Base-by-base conservation (phyloP, 2,888 invertebrate genomes). In the Blomia tropicalis region DNA sequence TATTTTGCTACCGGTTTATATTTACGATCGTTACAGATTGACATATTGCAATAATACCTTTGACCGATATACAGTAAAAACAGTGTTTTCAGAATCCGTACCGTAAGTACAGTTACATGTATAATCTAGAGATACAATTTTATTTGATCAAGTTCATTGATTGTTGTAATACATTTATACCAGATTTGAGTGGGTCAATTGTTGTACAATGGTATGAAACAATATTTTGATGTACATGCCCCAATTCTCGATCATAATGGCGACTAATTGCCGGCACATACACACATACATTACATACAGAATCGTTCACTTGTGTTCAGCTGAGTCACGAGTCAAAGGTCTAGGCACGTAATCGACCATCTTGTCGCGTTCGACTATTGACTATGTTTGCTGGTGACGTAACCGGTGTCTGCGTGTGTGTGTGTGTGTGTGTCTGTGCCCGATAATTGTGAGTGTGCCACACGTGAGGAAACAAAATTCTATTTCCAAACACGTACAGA, bases 401-500 rank as follows among this genome's bases (percentile, higher is more conserved):
- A 47, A 47, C 51, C 51, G 51, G 51, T 47, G 22, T 25, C 23
- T 7, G 41, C n/a, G n/a, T n/a, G n/a, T n/a, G n/a, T n/a, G n/a
- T n/a, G n/a, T n/a, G n/a, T n/a, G n/a, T n/a, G n/a, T n/a, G 41
- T 41, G 41, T 41, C 14, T 41, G 41, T 41, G 41, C 41, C 51
- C 51, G 51, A 47, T 47, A 47, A 47, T 47, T 47, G 51, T 47
- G 22, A 47, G n/a, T 14, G 27, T 47, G 7, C 7, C n/a, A 47
- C 51, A 47, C 51, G 51, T 47, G 51, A 47, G 51, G 7, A n/a
- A 14, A 41, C 14, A 25, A 27, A 47, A 47, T 47, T 47, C 23
- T 27, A 47, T 47, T 47, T 47, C 51, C 51, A 47, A 47, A 47
- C 51, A 47, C 51, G 51, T 47, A 47, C 51, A 47, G 23, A 22